These are phyloP conservation scores for Macrocentrus cingulum DNA, from an alignment of 1,140 invertebrate genomes.

Conservation along the genomic window DNA sequence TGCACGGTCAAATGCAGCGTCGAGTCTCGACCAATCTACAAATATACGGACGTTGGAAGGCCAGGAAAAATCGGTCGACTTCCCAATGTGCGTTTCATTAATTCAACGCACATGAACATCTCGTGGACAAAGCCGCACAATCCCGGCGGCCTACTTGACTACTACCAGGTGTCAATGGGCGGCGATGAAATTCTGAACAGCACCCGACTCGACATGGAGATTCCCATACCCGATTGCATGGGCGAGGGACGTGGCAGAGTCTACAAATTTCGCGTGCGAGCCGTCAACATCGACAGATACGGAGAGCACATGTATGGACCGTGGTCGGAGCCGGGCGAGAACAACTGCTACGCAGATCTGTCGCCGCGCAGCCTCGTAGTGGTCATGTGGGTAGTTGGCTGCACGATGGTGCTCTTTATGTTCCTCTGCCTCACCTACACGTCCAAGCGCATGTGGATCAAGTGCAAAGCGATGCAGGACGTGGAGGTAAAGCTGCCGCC, in stretches of 20 bases:
- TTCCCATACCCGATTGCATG: slow-evolving; percentile 52
- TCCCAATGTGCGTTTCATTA: slow-evolving; percentile 57
- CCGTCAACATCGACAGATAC: slow-evolving; percentile 50
- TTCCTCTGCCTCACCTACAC: slow-evolving; percentile 43
- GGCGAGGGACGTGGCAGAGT: slow-evolving; percentile 39
- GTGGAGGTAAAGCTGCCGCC: slow-evolving; percentile 63
- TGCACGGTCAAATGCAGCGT: slow-evolving; percentile 71
- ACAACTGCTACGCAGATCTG: slow-evolving; percentile 50
- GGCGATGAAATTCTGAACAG: slow-evolving; percentile 45
- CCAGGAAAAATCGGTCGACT: slow-evolving; percentile 59
- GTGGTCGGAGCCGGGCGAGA: slow-evolving; percentile 55
- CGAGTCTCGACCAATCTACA: slow-evolving; percentile 50
- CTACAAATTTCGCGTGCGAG: slow-evolving; percentile 51
- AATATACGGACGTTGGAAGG: slow-evolving; percentile 64
- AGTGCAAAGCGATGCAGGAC: slow-evolving; percentile 59
- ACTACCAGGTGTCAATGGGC: slow-evolving; percentile 58
- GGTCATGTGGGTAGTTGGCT: slow-evolving; percentile 49
- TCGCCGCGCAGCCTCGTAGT: slow-evolving; percentile 39
- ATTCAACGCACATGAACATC: slow-evolving; percentile 58
- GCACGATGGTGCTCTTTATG: slow-evolving; percentile 37
- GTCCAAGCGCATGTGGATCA: slow-evolving; percentile 55
- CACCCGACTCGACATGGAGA: slow-evolving; percentile 38
- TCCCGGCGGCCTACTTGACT: slow-evolving; percentile 65
- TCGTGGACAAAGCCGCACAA: slow-evolving; percentile 63
- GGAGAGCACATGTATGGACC: slow-evolving; percentile 46